These are phyloP conservation scores for Sebastes diploproa DNA, from an alignment of 2,797 vertebrate genomes.

Conservation along the genomic window DNA sequence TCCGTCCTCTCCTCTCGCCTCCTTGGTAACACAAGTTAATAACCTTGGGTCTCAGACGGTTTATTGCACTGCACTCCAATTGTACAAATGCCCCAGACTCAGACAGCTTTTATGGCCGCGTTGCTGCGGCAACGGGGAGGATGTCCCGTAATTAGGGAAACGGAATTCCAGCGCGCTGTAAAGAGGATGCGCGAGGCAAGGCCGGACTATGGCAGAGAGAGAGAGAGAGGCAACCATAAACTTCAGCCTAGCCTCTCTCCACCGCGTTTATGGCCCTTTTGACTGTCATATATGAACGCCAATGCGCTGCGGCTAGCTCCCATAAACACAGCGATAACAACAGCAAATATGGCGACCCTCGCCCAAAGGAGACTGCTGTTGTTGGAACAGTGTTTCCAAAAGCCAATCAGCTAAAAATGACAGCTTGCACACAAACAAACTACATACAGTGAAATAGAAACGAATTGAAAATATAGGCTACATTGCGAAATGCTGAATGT, in stretches of 20 bases:
- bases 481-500: slow-evolving; percentile 2
- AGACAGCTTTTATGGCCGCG: slow-evolving; percentile 90
- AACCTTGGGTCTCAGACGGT: slow-evolving; percentile 88
- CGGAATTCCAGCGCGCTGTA: slow-evolving; percentile 90
- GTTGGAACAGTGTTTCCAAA: slow-evolving; percentile 57
- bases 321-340: slow-evolving; percentile 82
- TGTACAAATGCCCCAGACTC: slow-evolving; percentile 87
- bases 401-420: slow-evolving; percentile 57
- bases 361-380: slow-evolving; percentile 62
- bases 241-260: slow-evolving; percentile 76
- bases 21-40: slow-evolving; percentile 85
- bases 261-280: slow-evolving; percentile 81
- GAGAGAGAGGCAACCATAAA: slow-evolving; percentile 83
- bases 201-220: slow-evolving; percentile 84
- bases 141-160: slow-evolving; percentile 91
- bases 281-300: slow-evolving; percentile 85
- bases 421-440: slow-evolving; percentile 25
- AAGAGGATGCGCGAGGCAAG: slow-evolving; percentile 85
- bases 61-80: slow-evolving; percentile 88
- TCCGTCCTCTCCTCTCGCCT: slow-evolving; percentile 70
- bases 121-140: slow-evolving; percentile 89
- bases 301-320: slow-evolving; percentile 78
- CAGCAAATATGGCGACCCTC: slow-evolving; percentile 78
- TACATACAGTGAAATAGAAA: slow-evolving; percentile 3
- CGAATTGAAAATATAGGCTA: neutral